These are phyloP conservation scores for Anthoscopus minutus DNA, from an alignment of 2,113 vertebrate species.

Conservation along the genomic window DNA sequence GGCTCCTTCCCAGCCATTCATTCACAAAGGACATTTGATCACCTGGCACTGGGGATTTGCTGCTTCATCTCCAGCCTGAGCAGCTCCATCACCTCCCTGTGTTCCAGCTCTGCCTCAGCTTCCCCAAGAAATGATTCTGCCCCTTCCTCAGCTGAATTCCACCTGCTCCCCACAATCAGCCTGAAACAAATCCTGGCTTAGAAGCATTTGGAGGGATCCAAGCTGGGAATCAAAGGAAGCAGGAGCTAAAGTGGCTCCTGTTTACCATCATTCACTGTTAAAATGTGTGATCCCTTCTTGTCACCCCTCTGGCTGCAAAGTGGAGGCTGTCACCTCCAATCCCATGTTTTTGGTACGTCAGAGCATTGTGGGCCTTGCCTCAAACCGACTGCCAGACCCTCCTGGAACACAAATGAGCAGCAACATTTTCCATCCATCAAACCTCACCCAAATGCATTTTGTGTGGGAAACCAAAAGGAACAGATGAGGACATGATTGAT, in stretches of 20 bases:
- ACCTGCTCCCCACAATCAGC: neutral
- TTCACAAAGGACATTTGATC: neutral
- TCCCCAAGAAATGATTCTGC: neutral
- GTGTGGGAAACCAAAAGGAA: slow-evolving; percentile 11
- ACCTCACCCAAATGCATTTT: neutral
- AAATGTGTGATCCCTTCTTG: neutral
- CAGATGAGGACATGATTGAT: slow-evolving; percentile 40
- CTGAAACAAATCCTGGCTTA: neutral
- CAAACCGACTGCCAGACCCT: neutral
- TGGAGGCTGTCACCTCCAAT: neutral
- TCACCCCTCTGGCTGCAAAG: neutral
- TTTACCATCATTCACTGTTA: neutral
- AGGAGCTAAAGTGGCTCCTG: neutral
- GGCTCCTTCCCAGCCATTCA: neutral
- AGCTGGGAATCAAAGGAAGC: neutral
- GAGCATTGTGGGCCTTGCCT: neutral
- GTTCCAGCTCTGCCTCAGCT: neutral
- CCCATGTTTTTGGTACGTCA: neutral
- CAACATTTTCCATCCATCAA: slow-evolving; percentile 32
- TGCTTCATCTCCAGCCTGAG: neutral
- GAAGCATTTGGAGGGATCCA: neutral
- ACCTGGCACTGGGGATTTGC: neutral
- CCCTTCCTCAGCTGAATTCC: neutral
- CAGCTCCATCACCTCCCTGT: neutral
- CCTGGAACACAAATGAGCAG: slow-evolving; percentile 2